A percentile compares a stretch with the other conserved stretches of the same genome.
phyloP scores from a whole-genome alignment of 2,888 invertebrate genomes.

The Coelopa pilipes region DNA sequence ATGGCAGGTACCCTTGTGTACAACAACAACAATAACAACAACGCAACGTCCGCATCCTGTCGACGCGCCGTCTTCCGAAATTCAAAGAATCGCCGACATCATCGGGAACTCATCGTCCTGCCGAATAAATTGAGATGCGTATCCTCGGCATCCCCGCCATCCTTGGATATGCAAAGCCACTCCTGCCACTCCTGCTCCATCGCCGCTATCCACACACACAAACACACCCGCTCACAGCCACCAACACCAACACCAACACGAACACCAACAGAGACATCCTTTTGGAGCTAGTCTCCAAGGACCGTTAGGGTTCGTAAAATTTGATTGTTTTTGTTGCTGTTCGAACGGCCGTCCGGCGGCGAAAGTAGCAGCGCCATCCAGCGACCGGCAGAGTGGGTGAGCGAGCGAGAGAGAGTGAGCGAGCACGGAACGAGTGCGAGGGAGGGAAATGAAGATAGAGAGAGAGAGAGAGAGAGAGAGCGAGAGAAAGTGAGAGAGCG shows the following conservation, averaged over 20 bases:
- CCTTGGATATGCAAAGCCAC: background rate
- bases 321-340: conserved; percentile 10
- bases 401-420: background rate
- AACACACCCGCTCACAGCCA: too few species aligned
- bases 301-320: conserved; percentile 11
- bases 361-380: too few species aligned
- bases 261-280: background rate
- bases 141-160: background rate
- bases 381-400: background rate
- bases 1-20: background rate
- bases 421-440: background rate
- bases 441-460: background rate
- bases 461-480: background rate
- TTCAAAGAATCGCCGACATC: background rate
- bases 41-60: too few species aligned
- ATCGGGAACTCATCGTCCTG: background rate
- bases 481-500: background rate
- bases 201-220: conserved; percentile 1
- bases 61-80: background rate
- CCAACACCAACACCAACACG: background rate
- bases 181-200: background rate
- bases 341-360: too few species aligned
- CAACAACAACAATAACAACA: too few species aligned
- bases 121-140: conserved; percentile 2
- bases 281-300: too few species aligned